Conservation (phyloP, 2,797 vertebrate species). For the Vireo griseus region DNA sequence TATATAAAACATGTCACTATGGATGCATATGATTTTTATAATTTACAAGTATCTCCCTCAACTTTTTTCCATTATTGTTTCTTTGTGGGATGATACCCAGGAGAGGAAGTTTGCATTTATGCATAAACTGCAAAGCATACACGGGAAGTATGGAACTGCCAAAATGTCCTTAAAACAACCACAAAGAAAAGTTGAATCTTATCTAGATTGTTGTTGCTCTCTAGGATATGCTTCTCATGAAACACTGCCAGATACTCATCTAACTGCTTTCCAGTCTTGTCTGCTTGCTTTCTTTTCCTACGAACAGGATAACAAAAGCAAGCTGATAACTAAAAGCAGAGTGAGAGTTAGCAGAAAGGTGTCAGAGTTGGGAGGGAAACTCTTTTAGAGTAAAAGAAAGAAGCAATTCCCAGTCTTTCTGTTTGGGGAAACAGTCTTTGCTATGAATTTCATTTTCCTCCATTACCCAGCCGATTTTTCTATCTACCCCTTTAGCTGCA, state of each 20-base stretch:
- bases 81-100: background rate
- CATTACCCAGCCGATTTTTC: background rate
- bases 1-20: background rate
- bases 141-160: background rate
- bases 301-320: background rate
- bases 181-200: background rate
- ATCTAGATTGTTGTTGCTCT: background rate
- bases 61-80: background rate
- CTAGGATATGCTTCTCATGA: background rate
- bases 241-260: conserved; percentile 7
- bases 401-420: background rate
- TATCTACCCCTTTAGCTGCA: background rate
- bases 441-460: conserved; percentile 1
- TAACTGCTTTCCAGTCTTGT: background rate
- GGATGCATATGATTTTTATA: background rate
- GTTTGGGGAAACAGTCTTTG: background rate
- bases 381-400: background rate
- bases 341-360: background rate
- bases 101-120: background rate
- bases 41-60: background rate
- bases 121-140: background rate
- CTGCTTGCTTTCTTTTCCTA: background rate
- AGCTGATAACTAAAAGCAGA: background rate
- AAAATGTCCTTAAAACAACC: background rate
- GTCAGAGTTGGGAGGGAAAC: background rate